phyloP scores from a whole-genome alignment of 2,797 vertebrate species.

The Oryzias dopingdopingensis region DNA sequence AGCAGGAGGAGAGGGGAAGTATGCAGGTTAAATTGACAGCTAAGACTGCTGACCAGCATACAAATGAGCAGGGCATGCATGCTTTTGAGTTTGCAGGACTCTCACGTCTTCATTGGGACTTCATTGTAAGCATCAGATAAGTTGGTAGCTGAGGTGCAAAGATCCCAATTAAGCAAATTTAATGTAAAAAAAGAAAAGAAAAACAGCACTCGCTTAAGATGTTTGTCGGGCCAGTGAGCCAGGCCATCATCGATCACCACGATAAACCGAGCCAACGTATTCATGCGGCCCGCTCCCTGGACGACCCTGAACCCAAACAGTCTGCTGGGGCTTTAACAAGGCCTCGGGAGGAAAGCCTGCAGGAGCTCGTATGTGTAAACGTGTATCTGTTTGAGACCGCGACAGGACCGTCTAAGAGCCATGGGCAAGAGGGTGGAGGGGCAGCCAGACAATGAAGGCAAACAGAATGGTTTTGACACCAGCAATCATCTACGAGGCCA shows the following conservation, averaged over 20 bases:
- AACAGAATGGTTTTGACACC: constrained; percentile 80
- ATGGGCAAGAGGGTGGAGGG: constrained; percentile 25
- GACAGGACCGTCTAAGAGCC: constrained; percentile 51
- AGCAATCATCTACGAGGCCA: constrained; percentile 69
- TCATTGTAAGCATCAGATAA: constrained; percentile 79
- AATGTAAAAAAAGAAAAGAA: constrained; percentile 31
- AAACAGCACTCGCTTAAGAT: constrained; percentile 81
- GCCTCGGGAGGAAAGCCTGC: constrained; percentile 52
- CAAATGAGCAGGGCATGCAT: constrained; percentile 68
- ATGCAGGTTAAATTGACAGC: constrained; percentile 78
- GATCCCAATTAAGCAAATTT: constrained; percentile 83
- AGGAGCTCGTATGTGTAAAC: constrained; percentile 79
- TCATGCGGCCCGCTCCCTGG: constrained; percentile 68
- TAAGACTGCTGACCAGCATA: constrained; percentile 63
- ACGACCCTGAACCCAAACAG: constrained; percentile 74
- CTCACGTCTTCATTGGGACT: constrained; percentile 73
- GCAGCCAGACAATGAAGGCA: constrained; percentile 64
- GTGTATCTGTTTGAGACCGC: constrained; percentile 56
- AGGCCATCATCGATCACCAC: constrained; percentile 80
- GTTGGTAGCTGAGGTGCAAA: constrained; percentile 72
- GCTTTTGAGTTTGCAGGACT: constrained; percentile 76
- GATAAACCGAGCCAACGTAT: constrained; percentile 79
- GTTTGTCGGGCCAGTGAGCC: constrained; percentile 73
- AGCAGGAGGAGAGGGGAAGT: constrained; percentile 38
- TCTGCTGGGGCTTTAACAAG: constrained; percentile 75